Percentiles rank a stretch among this genome's conserved stretches.
Conservation (phyloP, 2,113 vertebrate genomes). For the Seriola aureovittata region DNA sequence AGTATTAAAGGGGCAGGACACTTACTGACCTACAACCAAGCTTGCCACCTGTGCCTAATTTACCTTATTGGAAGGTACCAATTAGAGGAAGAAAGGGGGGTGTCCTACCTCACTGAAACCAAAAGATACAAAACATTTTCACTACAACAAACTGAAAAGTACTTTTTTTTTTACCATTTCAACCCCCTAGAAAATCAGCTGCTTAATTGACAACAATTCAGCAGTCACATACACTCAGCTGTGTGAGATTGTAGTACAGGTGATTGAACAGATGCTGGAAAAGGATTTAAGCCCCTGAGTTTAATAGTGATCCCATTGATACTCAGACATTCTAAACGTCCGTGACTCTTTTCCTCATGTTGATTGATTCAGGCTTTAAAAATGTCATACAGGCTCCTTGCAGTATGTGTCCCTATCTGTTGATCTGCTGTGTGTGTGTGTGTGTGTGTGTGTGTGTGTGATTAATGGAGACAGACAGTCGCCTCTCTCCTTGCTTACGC, state of each 20-base stretch:
- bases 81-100: conserved; percentile 20
- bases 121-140: not conserved
- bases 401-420: conserved; percentile 51
- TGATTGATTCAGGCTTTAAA: conserved; percentile 78
- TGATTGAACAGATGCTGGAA: not conserved
- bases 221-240: not conserved
- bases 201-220: not conserved
- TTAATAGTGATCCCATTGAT: conserved; percentile 23
- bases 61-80: conserved; percentile 80
- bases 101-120: not conserved
- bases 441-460: conserved; percentile 40
- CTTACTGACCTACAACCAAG: conserved; percentile 47
- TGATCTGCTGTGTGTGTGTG: conserved; percentile 51
- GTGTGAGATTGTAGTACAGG: not conserved
- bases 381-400: conserved; percentile 62
- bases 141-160: not conserved
- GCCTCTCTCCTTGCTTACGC: conserved; percentile 48
- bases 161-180: not conserved
- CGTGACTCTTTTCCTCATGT: conserved; percentile 37
- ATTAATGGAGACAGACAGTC: conserved; percentile 77
- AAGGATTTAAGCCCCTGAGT: conserved; percentile 33
- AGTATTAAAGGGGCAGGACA: conserved; percentile 13
- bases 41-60: conserved; percentile 52
- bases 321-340: conserved; percentile 55
- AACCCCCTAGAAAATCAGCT: not conserved